Base-by-base conservation (phyloP, 1,140 invertebrate species). In the Metopolophium dirhodum region DNA sequence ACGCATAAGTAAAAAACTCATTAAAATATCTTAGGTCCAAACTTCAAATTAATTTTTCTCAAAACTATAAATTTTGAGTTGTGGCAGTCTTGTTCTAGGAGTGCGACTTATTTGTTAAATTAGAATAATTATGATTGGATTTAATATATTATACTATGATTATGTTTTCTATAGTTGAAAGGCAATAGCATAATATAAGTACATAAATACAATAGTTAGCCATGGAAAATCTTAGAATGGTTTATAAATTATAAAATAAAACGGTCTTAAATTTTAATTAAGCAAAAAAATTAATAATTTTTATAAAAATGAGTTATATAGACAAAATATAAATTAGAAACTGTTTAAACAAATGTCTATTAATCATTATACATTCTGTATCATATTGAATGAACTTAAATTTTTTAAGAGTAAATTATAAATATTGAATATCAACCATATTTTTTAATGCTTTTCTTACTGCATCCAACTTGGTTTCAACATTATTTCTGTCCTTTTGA, bases 381-480 rank as follows among this genome's bases (percentile, higher is more conserved):
- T 23, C 22, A 23, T 7, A 7, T 54, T 23, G 54, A 54, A 54
- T 7, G 41, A 26, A 68, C 9, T 68, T n/a, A 68, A 2, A 68
- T 47, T 47, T 47, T 47, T 0, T 1, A 35, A 77, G 7, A 35
- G 37, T 37, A 37, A 37, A 83, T 47, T 45, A 86, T 30, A 26
- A 86, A 47, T 86, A 86, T 30, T 90, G 89, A 90, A 90, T 61
- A 30, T 90, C 35, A 57, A 37, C 23, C 54, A 90, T 90, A 35
- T 9, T 61, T 61, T 90, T 61, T 41, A 90, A 61, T 1, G 89
- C 89, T 35, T 61, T 61, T 90, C 22, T 68, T 18, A 90, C 54
- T 3, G 54, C 54, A 18, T 90, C 37, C 37, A 61, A 26, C 0
- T 90, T 90, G 23, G 11, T 23, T n/a, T 18, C 30, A 68, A 49